Conservation (phyloP, 1,140 invertebrate species). For the Magallana gigas region DNA sequence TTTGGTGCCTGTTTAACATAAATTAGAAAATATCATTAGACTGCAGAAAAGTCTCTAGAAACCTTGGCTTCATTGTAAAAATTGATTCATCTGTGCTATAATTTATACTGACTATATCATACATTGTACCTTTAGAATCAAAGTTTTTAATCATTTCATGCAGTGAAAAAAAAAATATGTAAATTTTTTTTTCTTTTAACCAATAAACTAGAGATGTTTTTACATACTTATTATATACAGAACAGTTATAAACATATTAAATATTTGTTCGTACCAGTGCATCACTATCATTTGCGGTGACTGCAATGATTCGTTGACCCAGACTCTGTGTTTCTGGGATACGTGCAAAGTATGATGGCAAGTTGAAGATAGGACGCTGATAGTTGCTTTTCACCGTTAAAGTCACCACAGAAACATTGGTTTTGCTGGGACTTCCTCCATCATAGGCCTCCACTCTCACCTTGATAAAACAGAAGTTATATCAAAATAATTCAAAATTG, state of each 20-base stretch:
- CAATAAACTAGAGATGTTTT: too few species aligned
- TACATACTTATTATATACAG: too few species aligned
- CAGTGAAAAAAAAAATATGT: too few species aligned
- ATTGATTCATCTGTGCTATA: too few species aligned
- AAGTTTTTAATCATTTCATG: neutral
- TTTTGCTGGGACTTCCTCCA: constrained; percentile 89
- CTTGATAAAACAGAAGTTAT: constrained; percentile 53
- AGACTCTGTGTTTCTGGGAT: constrained; percentile 83
- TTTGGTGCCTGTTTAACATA: constrained; percentile 62
- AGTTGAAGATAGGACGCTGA: constrained; percentile 59
- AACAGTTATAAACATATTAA: too few species aligned
- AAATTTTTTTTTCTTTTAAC: too few species aligned
- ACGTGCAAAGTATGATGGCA: constrained; percentile 44
- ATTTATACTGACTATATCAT: too few species aligned
- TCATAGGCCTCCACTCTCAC: constrained; percentile 84
- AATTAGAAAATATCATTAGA: neutral
- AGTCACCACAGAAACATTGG: constrained; percentile 88
- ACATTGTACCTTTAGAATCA: too few species aligned
- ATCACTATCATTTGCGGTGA: constrained; percentile 83
- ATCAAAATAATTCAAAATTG: neutral
- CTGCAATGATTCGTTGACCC: constrained; percentile 65
- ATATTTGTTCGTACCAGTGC: constrained; percentile 53
- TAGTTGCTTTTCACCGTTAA: constrained; percentile 85
- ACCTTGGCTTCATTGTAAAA: too few species aligned
- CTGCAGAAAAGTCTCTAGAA: too few species aligned